phyloP scores from a whole-genome alignment of 1,140 invertebrate genomes.

The Saccostrea cuccullata region DNA sequence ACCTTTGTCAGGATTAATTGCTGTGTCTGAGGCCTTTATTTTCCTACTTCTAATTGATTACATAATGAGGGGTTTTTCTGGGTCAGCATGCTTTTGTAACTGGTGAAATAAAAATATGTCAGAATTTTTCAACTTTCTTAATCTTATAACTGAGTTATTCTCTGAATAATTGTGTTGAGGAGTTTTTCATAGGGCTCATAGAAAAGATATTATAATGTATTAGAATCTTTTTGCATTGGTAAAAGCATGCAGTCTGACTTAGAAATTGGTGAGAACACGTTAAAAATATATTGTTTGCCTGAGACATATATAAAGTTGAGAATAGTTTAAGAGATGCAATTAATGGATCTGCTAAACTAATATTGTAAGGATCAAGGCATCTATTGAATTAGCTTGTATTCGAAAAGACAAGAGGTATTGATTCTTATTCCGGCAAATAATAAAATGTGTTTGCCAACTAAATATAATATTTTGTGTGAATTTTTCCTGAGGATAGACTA shows the following conservation, averaged over 20 bases:
- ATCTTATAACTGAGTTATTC: background rate
- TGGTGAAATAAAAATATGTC: background rate
- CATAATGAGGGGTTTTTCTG: background rate
- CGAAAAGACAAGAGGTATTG: background rate
- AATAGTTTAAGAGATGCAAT: no score
- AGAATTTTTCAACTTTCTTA: background rate
- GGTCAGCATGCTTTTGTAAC: background rate
- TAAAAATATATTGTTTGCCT: no score
- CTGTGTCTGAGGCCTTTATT: background rate
- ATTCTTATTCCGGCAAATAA: background rate
- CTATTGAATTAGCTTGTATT: background rate
- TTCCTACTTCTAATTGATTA: background rate
- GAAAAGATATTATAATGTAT: no score
- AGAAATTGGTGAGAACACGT: no score
- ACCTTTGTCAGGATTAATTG: background rate
- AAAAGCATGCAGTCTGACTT: no score
- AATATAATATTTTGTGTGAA: conserved; percentile 24
- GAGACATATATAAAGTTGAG: no score
- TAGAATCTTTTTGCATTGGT: no score
- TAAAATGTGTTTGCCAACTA: conserved; percentile 1
- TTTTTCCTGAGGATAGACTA: background rate
- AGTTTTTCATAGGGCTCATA: no score
- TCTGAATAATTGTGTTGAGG: no score
- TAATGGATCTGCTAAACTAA: background rate
- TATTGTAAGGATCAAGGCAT: background rate